Evolutionary conservation across 2,888 invertebrate species (phyloP).

Genomic region (Hyles lineata): DNA sequence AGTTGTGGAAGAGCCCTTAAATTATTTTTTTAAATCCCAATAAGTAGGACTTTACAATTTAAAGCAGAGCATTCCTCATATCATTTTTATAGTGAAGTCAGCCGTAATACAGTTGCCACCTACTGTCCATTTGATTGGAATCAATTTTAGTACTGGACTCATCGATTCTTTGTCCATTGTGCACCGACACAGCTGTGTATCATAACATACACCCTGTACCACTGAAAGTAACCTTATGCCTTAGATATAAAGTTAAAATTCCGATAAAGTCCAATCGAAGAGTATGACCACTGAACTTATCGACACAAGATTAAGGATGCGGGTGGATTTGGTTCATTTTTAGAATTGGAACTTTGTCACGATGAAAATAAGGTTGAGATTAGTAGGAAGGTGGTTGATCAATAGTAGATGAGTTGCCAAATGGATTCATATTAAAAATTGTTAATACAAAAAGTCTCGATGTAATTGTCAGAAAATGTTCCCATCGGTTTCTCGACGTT

Average conservation of each 20-base stretch:
- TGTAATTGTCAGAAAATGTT: conserved; percentile 66
- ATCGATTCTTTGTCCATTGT: conserved; percentile 69
- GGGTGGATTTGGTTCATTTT: background rate
- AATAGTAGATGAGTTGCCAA: background rate
- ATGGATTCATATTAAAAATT: conserved; percentile 28
- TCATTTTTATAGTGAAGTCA: background rate
- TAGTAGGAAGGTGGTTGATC: background rate
- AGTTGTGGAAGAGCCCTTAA: no score
- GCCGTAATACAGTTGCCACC: conserved; percentile 69
- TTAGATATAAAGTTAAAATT: conserved; percentile 24
- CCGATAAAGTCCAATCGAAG: background rate
- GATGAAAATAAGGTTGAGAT: conserved; percentile 29
- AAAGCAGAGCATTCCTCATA: background rate
- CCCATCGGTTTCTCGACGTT: conserved; percentile 73
- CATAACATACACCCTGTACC: conserved; percentile 4
- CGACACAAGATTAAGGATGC: background rate
- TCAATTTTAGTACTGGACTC: conserved; percentile 70
- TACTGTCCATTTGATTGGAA: conserved; percentile 78
- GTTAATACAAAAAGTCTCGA: conserved; percentile 44
- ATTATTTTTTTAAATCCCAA: no score
- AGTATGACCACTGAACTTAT: conserved; percentile 16
- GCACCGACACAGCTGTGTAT: conserved; percentile 43
- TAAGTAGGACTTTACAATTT: background rate
- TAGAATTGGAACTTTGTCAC: background rate
- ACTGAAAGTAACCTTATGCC: conserved; percentile 33